These are phyloP conservation scores for Arge pagana DNA, from an alignment of 2,888 invertebrate species.

Conservation along the genomic window DNA sequence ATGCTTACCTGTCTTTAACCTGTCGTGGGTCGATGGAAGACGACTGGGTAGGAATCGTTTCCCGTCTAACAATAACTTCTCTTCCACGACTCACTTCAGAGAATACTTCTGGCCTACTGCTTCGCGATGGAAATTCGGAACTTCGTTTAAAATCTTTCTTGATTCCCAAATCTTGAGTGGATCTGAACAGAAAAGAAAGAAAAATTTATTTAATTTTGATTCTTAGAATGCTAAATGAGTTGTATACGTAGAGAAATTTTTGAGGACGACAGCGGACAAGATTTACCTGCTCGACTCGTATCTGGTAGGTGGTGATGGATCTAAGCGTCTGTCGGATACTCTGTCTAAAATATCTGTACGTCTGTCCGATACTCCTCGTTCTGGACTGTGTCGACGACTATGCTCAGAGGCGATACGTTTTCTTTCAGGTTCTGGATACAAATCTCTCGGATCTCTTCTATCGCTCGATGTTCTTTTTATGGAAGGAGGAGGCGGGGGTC, in stretches of 20 bases:
- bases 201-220: background rate
- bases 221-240: background rate
- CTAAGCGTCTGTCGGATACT: conserved; percentile 51
- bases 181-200: conserved; percentile 39
- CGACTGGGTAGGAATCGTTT: conserved; percentile 43
- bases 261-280: background rate
- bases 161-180: conserved; percentile 48
- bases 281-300: conserved; percentile 51
- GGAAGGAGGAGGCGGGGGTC: conserved; percentile 45
- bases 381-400: conserved; percentile 50
- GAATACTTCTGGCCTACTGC: conserved; percentile 51
- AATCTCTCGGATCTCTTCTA: conserved; percentile 50
- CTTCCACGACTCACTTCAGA: conserved; percentile 51
- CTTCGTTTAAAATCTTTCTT: conserved; percentile 53
- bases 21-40: conserved; percentile 53
- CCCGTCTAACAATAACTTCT: conserved; percentile 53
- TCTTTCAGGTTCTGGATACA: conserved; percentile 52
- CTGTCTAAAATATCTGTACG: conserved; percentile 51
- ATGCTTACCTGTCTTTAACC: conserved; percentile 50
- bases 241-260: background rate
- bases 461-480: conserved; percentile 51
- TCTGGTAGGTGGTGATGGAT: conserved; percentile 47
- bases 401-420: conserved; percentile 51
- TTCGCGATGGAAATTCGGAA: conserved; percentile 50
- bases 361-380: conserved; percentile 46